Conservation (phyloP, 2,888 invertebrate genomes). For the Coleophora flavipennella region DNA sequence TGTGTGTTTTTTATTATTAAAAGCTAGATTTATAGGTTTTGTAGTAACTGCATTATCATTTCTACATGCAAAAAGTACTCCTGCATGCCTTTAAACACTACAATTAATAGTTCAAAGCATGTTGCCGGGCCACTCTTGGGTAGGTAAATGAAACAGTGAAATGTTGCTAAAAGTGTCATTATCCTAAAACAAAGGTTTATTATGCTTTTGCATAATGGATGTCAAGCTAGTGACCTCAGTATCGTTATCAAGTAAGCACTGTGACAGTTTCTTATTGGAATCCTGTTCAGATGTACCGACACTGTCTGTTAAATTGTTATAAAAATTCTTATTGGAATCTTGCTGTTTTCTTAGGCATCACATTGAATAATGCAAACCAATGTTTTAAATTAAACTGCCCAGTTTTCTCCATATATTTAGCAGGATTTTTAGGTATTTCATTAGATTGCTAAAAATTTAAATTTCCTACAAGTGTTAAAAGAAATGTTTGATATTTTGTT, state of each 20-base stretch:
- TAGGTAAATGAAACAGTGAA: not conserved
- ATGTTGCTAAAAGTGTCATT: conserved; percentile 3
- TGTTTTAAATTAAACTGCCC: too few species aligned
- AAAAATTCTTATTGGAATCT: conserved; percentile 27
- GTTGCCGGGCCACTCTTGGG: not conserved
- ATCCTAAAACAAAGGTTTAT: conserved; percentile 17
- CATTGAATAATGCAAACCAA: too few species aligned
- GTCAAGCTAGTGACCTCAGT: conserved; percentile 26
- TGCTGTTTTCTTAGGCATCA: conserved; percentile 7
- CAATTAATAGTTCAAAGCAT: not conserved
- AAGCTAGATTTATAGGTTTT: too few species aligned
- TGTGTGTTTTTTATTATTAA: too few species aligned
- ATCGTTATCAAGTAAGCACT: conserved; percentile 25
- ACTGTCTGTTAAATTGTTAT: not conserved
- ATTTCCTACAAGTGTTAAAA: too few species aligned
- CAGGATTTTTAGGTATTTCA: too few species aligned
- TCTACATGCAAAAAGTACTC: too few species aligned
- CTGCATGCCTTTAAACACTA: too few species aligned
- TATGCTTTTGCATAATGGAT: conserved; percentile 23
- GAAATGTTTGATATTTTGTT: too few species aligned
- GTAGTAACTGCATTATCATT: too few species aligned
- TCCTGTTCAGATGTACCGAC: not conserved
- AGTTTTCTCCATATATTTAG: too few species aligned
- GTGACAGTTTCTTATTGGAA: conserved; percentile 19
- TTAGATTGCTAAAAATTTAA: too few species aligned